Conservation (phyloP, 1,140 invertebrate species). For the Sminthurides bifidus region DNA sequence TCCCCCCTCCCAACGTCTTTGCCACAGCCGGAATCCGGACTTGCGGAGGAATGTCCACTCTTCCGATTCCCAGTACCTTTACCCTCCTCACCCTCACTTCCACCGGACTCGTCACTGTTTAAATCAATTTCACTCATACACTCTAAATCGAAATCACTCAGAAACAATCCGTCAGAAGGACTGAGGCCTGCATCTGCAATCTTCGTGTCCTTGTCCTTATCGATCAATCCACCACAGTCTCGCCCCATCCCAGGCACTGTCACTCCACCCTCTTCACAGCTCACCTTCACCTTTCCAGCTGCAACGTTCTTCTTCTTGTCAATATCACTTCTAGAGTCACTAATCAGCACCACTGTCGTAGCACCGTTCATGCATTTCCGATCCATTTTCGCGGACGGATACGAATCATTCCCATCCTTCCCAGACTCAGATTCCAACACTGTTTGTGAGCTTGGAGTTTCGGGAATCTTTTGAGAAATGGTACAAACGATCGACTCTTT, state of each 20-base stretch:
- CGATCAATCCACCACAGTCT: not conserved
- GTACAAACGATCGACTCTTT: constrained; percentile 25
- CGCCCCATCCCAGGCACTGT: not conserved
- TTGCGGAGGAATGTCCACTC: too few relatives aligned
- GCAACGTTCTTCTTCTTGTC: not conserved
- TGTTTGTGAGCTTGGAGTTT: not conserved
- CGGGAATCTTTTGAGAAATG: constrained; percentile 27
- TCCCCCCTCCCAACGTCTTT: too few relatives aligned
- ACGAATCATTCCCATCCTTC: not conserved
- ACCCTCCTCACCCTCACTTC: too few relatives aligned
- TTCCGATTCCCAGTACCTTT: too few relatives aligned
- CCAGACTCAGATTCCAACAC: not conserved
- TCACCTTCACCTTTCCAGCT: not conserved
- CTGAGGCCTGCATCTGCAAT: not conserved
- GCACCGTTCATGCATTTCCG: not conserved
- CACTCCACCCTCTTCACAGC: not conserved
- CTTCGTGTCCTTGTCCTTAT: not conserved
- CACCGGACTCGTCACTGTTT: constrained; percentile 19
- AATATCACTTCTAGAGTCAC: not conserved
- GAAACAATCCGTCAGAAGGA: not conserved
- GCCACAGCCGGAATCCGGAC: too few relatives aligned
- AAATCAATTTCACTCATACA: constrained; percentile 32
- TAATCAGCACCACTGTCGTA: constrained; percentile 25
- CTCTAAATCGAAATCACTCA: constrained; percentile 24
- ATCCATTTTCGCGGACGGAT: constrained; percentile 7